Evolutionary conservation across 2,888 invertebrate species (phyloP), one percentile per base, ranked within the genome.

Genomic region (Notocelia uddmanniana): DNA sequence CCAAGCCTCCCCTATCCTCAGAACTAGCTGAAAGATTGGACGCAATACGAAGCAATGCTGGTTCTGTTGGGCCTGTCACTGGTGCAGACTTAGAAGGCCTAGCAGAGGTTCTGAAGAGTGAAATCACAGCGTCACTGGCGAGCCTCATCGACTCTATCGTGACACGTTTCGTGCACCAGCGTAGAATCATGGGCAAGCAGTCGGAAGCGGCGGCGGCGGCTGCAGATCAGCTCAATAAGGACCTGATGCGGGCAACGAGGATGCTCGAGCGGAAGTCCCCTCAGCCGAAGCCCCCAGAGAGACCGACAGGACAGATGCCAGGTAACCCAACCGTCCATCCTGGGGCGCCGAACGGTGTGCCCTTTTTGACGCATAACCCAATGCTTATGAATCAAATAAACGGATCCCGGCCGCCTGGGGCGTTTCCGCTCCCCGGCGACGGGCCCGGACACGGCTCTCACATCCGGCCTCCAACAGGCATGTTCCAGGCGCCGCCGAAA

Each of bases 41-140:
- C 80, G 96, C 97, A 84, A 94, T 97, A 85, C 95, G 97, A 78
- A 96, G 94, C 80, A 96, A 95, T 78, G 95, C 96, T 31, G 95
- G 95, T 73, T 95, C 96, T 9, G 92, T 96, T 74, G 95, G 95
- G 68, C 95, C 96, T 54, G 95, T 96, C 79, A 95, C 96, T 1
- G 97, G 96, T 15, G 95, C 97, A 3, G 98, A 98, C 83, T 94
- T 98, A 9, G 97, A 98, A 85, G 97, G 97, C 68, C 94, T 99
- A 64, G 98, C 98, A n/a, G 98, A 98, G 83, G 96, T 97, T 69
- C 94, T 99, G 6, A 99, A 99, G 92, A 96, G 96, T 66, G 98
- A 99, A 93, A 97, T 99, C 77, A 96, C 97, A 26, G 95, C 97
- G 48, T 97, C 97, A 0, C 90, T 99, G 57, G 96, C 97, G 19